A percentile compares a stretch with the other conserved stretches of the same genome.
These are phyloP conservation scores for Coleophora deauratella DNA, from an alignment of 2,888 invertebrate species.

Conservation along the genomic window DNA sequence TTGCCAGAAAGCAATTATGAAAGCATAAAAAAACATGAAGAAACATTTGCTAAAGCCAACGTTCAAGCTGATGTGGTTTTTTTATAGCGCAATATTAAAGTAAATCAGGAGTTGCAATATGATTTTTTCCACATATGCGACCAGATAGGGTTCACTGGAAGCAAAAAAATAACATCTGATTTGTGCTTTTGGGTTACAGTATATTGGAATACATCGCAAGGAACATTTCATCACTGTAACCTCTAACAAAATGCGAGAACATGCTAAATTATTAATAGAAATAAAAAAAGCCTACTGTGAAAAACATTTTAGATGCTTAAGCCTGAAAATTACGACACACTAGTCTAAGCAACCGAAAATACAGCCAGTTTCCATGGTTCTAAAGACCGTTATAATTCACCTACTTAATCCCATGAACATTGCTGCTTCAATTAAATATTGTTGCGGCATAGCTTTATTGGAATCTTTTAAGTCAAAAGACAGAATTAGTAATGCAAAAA, in stretches of 20 bases:
- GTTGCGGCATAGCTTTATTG: constrained; percentile 24
- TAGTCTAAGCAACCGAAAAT: constrained; percentile 11
- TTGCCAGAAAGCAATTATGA: too few relatives aligned
- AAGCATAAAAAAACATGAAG: too few relatives aligned
- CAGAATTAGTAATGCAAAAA: constrained; percentile 16
- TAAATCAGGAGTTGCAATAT: background rate
- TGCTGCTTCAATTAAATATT: constrained; percentile 22
- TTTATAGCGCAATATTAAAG: background rate
- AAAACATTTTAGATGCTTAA: constrained; percentile 3
- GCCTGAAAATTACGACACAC: constrained; percentile 9
- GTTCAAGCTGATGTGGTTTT: too few relatives aligned
- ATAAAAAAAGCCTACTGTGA: constrained; percentile 12
- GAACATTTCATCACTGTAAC: constrained; percentile 17
- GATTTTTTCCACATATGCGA: background rate
- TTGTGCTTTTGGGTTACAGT: constrained; percentile 1
- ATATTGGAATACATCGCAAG: constrained; percentile 5
- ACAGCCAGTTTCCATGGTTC: constrained; percentile 15
- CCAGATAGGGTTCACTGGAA: background rate
- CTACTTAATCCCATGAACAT: constrained; percentile 25
- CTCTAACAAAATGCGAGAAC: constrained; percentile 17
- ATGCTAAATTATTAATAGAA: constrained; percentile 14
- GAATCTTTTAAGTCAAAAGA: constrained; percentile 18
- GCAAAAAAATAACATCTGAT: background rate
- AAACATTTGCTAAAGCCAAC: too few relatives aligned
- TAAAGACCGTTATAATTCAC: constrained; percentile 19